These are phyloP conservation scores for Lagocephalus sceleratus DNA, from an alignment of 2,797 vertebrate genomes.

Conservation along the genomic window DNA sequence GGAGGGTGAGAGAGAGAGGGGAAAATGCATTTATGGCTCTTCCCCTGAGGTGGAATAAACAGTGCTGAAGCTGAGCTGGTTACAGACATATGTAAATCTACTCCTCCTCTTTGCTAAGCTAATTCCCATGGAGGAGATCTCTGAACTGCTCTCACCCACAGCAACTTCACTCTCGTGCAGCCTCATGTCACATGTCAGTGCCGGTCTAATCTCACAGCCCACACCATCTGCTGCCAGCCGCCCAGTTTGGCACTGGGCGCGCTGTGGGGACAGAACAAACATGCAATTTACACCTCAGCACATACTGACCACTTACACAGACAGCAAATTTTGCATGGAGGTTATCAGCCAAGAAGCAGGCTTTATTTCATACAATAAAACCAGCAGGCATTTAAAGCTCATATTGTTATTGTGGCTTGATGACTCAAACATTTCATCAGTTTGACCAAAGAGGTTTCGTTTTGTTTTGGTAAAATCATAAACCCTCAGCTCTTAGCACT, in stretches of 20 bases:
- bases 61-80: constrained; percentile 33
- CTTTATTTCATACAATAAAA: constrained; percentile 3
- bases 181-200: constrained; percentile 58
- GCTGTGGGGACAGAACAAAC: constrained; percentile 41
- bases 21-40: constrained; percentile 48
- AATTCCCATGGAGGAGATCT: constrained; percentile 47
- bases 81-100: constrained; percentile 46
- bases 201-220: constrained; percentile 62
- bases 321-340: constrained; percentile 23
- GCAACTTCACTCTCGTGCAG: constrained; percentile 56
- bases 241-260: constrained; percentile 50
- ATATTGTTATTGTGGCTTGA: background rate
- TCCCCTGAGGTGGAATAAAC: constrained; percentile 32
- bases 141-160: constrained; percentile 52
- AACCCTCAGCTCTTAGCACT: background rate
- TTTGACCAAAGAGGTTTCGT: background rate
- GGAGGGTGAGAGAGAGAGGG: constrained; percentile 20
- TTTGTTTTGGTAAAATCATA: background rate
- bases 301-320: constrained; percentile 47
- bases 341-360: constrained; percentile 27
- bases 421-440: background rate
- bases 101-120: constrained; percentile 38
- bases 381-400: no score
- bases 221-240: constrained; percentile 62
- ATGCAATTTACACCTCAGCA: constrained; percentile 43